Conservation (phyloP, 2,797 vertebrate genomes). For the Mastacembelus armatus region DNA sequence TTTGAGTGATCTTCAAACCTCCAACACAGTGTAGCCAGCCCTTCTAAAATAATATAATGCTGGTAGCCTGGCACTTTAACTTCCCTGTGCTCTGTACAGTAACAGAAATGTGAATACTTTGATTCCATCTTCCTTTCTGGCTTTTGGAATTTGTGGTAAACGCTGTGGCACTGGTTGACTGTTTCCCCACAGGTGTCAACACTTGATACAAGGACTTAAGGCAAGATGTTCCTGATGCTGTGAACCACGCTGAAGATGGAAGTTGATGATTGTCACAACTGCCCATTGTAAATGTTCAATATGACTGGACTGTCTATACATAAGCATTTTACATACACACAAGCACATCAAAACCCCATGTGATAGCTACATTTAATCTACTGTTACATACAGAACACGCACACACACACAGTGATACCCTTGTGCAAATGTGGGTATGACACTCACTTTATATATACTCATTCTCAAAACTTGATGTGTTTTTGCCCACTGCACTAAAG, state of each 20-base stretch:
- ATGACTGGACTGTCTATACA: conserved; percentile 85
- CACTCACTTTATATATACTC: conserved; percentile 73
- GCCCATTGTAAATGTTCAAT: conserved; percentile 82
- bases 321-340: conserved; percentile 69
- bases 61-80: neutral
- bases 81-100: neutral
- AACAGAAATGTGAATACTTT: neutral
- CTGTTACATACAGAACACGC: conserved; percentile 51
- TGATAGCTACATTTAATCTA: conserved; percentile 65
- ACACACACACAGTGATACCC: conserved; percentile 44
- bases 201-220: conserved; percentile 57
- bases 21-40: no score
- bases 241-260: conserved; percentile 79
- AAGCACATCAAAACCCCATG: conserved; percentile 36
- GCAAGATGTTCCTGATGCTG: conserved; percentile 80
- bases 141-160: neutral
- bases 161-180: neutral
- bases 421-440: conserved; percentile 65
- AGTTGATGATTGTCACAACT: conserved; percentile 66
- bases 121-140: neutral
- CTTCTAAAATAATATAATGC: no score
- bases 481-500: conserved; percentile 77
- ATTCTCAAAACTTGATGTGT: conserved; percentile 78
- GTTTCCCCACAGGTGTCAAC: conserved; percentile 59
- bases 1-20: no score